Percentiles rank a stretch among this genome's conserved stretches.
These are phyloP conservation scores for Troides oblongomaculatus DNA, from an alignment of 2,888 invertebrate species.

Conservation along the genomic window DNA sequence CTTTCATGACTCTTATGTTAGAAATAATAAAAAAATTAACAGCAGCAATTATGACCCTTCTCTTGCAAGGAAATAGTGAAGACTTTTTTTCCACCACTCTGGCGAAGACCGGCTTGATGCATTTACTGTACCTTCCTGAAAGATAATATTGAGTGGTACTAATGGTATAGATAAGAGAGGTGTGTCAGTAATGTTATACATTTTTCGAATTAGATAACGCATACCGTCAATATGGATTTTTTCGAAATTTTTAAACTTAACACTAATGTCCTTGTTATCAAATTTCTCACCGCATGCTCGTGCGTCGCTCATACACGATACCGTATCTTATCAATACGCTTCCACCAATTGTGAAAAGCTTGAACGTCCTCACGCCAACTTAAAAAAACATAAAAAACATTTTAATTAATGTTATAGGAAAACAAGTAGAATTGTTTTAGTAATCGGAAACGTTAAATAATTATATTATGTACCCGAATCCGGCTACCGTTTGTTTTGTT, in stretches of 20 bases:
- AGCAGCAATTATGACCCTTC: no score
- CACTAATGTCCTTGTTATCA: constrained; percentile 13
- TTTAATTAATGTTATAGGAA: no score
- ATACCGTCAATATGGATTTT: neutral
- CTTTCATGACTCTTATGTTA: no score
- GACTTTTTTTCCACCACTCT: no score
- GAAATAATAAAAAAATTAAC: no score
- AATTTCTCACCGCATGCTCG: constrained; percentile 9
- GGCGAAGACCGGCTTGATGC: no score
- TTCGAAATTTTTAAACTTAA: constrained; percentile 13
- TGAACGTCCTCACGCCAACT: neutral
- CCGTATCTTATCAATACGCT: constrained; percentile 4
- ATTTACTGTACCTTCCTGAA: no score
- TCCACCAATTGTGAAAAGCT: constrained; percentile 17
- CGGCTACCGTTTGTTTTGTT: no score
- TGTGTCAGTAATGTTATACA: neutral
- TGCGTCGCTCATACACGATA: constrained; percentile 11
- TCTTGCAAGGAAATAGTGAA: no score
- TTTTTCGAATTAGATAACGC: neutral
- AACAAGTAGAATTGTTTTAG: neutral
- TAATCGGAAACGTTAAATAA: neutral
- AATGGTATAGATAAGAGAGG: neutral
- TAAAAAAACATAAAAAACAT: neutral
- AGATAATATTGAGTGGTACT: neutral
- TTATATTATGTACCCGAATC: no score